Percentiles rank a stretch among this genome's conserved stretches.
phyloP scores from a whole-genome alignment of 1,140 invertebrate species.

The Drosophila sucinea region DNA sequence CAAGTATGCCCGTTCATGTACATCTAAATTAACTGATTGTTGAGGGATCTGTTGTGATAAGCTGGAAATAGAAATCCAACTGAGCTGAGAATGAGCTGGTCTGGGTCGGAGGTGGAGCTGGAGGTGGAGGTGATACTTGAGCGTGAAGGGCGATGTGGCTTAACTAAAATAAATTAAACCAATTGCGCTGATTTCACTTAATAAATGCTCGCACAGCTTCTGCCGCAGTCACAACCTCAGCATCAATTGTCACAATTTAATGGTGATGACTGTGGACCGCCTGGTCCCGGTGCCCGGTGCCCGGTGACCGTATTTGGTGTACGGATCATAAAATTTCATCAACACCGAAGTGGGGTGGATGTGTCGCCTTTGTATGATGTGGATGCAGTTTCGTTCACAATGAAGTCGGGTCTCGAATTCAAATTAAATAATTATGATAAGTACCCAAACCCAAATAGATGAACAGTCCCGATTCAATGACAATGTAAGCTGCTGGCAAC shows the following conservation, averaged over 20 bases:
- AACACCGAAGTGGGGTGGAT: constrained; percentile 47
- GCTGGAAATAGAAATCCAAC: constrained; percentile 11
- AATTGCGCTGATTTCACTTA: constrained; percentile 74
- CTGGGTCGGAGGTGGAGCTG: constrained; percentile 1
- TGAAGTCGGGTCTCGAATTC: constrained; percentile 39
- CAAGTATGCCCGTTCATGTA: constrained; percentile 16
- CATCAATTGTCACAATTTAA: constrained; percentile 70
- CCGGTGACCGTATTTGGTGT: constrained; percentile 8
- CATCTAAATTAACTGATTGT: constrained; percentile 50
- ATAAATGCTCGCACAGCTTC: constrained; percentile 50
- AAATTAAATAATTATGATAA: constrained; percentile 56
- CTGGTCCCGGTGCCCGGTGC: constrained; percentile 8
- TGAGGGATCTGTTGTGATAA: constrained; percentile 33
- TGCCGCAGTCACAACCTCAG: constrained; percentile 33
- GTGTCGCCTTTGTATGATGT: constrained; percentile 33
- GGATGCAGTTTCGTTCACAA: constrained; percentile 25
- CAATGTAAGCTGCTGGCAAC: constrained; percentile 17
- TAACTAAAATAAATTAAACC: constrained; percentile 72
- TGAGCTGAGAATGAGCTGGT: constrained; percentile 12
- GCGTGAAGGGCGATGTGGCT: constrained; percentile 33
- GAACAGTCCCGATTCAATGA: constrained; percentile 2
- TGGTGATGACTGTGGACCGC: constrained; percentile 27
- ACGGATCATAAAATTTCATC: constrained; percentile 58
- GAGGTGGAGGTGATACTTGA: constrained; percentile 11
- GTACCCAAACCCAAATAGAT: constrained; percentile 8